Evolutionary conservation across 2,113 vertebrate species (phyloP).

Genomic region (Abramis brama): DNA sequence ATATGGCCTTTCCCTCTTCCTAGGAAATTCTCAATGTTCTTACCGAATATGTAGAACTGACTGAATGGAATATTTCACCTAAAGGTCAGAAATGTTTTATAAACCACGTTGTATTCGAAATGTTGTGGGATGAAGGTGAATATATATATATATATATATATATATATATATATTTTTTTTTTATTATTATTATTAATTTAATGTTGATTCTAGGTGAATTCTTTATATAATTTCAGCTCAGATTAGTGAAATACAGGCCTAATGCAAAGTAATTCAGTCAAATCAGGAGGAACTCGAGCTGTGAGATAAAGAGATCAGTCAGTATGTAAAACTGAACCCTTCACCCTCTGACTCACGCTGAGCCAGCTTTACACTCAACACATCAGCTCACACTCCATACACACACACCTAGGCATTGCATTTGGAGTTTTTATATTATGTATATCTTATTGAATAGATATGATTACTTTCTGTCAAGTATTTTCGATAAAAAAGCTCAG

Average conservation of each 20-base stretch:
- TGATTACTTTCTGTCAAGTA: neutral
- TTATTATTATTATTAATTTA: too few relatives aligned
- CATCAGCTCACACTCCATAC: neutral
- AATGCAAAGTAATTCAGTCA: neutral
- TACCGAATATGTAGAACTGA: fast-evolving
- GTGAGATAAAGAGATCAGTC: neutral
- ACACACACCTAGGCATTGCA: too few relatives aligned
- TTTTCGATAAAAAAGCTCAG: neutral
- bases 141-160: too few relatives aligned
- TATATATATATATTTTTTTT: too few relatives aligned
- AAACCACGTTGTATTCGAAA: too few relatives aligned
- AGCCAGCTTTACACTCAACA: neutral
- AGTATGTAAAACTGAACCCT: neutral
- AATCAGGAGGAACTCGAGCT: neutral
- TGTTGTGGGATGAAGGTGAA: too few relatives aligned
- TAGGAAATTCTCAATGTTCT: neutral
- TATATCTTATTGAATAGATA: too few relatives aligned
- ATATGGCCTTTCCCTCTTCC: neutral
- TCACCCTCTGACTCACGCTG: neutral
- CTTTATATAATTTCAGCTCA: too few relatives aligned
- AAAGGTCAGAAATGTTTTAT: neutral
- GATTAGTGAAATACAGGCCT: too few relatives aligned
- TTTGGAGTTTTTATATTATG: too few relatives aligned
- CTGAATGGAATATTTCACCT: neutral
- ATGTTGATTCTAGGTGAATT: too few relatives aligned